These are phyloP conservation scores for Tachypleus tridentatus DNA, from an alignment of 1,140 invertebrate genomes.

Conservation along the genomic window DNA sequence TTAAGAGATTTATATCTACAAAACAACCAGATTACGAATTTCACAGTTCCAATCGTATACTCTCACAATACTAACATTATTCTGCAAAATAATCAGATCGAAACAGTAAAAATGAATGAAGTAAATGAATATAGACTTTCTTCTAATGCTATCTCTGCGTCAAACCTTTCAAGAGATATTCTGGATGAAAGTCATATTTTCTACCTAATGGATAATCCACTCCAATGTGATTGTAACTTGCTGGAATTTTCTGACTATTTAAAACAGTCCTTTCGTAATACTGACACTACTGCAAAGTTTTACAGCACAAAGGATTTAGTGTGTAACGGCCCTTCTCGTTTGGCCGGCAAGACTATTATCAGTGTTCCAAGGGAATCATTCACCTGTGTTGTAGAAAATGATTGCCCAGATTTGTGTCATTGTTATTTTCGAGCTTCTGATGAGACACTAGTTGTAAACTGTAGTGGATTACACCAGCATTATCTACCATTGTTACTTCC, in stretches of 20 bases:
- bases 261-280: not conserved
- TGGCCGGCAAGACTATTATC: slow-evolving; percentile 19
- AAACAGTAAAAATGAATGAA: slow-evolving; percentile 12
- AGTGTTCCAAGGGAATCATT: slow-evolving; percentile 17
- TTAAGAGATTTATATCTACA: slow-evolving; percentile 19
- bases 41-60: slow-evolving; percentile 18
- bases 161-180: slow-evolving; percentile 1
- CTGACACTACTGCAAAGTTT: slow-evolving; percentile 5
- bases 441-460: slow-evolving; percentile 8
- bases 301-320: slow-evolving; percentile 28
- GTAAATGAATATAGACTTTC: slow-evolving; percentile 1
- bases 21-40: slow-evolving; percentile 19
- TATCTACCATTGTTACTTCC: not conserved
- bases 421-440: slow-evolving; percentile 12
- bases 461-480: not conserved
- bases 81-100: slow-evolving; percentile 20
- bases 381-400: slow-evolving; percentile 3
- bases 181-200: slow-evolving; percentile 7
- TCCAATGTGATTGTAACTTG: slow-evolving; percentile 48
- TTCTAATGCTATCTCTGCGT: slow-evolving; percentile 4
- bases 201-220: slow-evolving; percentile 45
- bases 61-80: slow-evolving; percentile 14
- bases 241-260: slow-evolving; percentile 12
- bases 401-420: slow-evolving; percentile 9
- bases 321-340: slow-evolving; percentile 30